Percentiles rank a stretch among this genome's conserved stretches.
Evolutionary conservation across 2,113 vertebrate genomes (phyloP).

Genomic region (Dromas ardeola): DNA sequence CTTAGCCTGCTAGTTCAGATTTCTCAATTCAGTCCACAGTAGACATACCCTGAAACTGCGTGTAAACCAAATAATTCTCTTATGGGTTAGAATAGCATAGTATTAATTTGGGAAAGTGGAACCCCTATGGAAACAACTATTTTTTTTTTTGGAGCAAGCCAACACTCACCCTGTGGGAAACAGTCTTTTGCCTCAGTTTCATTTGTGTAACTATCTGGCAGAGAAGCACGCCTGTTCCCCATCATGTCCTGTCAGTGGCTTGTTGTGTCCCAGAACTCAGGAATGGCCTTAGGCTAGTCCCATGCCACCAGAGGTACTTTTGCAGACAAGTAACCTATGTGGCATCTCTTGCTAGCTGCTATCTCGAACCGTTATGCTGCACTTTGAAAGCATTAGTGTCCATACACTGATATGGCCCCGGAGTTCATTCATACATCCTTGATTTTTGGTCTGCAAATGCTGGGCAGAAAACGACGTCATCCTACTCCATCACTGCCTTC

Average conservation of each 20-base stretch:
- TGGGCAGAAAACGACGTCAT: not conserved
- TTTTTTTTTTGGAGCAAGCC: not conserved
- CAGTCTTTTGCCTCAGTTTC: not conserved
- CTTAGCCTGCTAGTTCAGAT: not conserved
- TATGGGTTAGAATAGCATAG: not conserved
- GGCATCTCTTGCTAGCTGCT: not conserved
- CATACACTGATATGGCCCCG: fast-evolving
- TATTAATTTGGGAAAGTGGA: not conserved
- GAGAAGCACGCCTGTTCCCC: not conserved
- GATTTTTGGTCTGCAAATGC: not conserved
- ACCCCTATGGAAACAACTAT: not conserved
- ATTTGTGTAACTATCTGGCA: not conserved
- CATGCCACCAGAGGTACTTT: not conserved
- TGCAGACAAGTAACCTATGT: not conserved
- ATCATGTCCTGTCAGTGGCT: not conserved
- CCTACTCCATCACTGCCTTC: not conserved
- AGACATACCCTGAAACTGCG: not conserved
- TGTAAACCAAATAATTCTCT: not conserved
- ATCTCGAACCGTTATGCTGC: not conserved
- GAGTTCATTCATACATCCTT: not conserved
- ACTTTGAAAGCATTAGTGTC: not conserved
- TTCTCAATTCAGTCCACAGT: not conserved
- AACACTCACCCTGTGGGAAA: not conserved
- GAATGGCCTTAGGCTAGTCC: not conserved
- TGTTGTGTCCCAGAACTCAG: not conserved